Conservation (phyloP, 2,113 vertebrate genomes). For the Corapipo altera region DNA sequence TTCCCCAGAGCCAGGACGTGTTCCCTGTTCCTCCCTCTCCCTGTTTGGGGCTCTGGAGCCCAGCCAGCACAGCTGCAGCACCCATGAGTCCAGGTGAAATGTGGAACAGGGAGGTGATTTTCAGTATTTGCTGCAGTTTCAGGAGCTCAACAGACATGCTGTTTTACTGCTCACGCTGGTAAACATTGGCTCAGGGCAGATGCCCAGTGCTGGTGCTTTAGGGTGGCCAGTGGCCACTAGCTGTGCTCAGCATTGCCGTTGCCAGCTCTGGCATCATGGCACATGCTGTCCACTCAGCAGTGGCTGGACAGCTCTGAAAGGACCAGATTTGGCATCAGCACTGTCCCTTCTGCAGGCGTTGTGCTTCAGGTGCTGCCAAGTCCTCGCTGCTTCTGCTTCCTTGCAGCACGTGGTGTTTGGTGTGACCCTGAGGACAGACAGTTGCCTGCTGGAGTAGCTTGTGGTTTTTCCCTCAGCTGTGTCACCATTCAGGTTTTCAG, state of each 20-base stretch:
- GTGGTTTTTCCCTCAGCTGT: not conserved
- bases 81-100: not conserved
- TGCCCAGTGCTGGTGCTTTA: not conserved
- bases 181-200: not conserved
- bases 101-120: not conserved
- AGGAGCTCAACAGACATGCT: not conserved
- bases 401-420: not conserved
- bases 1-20: not conserved
- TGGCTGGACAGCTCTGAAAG: constrained; percentile 13
- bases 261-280: not conserved
- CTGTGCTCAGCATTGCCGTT: not conserved
- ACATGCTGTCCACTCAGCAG: constrained; percentile 32
- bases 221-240: not conserved
- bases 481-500: not conserved
- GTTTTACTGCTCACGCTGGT: not conserved
- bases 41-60: not conserved
- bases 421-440: not conserved
- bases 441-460: not conserved
- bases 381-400: not conserved
- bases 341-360: not conserved
- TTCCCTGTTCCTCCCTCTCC: not conserved
- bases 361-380: not conserved
- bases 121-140: not conserved
- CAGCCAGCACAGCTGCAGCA: not conserved
- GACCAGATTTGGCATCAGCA: constrained; percentile 21